Conservation (phyloP, 1,140 invertebrate genomes). For the Drosophila sechellia region DNA sequence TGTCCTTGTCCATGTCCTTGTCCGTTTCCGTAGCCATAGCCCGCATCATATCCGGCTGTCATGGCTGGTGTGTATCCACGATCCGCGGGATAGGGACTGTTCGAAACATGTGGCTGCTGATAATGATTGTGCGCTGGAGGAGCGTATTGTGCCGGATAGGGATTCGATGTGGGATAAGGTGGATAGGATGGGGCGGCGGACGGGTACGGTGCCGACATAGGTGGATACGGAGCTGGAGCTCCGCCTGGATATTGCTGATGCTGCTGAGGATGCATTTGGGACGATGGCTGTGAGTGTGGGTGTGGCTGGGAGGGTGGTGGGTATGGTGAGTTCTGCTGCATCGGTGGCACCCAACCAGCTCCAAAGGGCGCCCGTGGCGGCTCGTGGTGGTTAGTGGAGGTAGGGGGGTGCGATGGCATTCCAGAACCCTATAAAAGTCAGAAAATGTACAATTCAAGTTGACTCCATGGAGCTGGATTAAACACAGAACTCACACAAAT, state of each 20-base stretch:
- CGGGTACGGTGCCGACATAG: constrained; percentile 46
- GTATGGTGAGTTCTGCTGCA: constrained; percentile 63
- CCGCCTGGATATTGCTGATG: constrained; percentile 16
- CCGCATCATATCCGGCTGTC: constrained; percentile 41
- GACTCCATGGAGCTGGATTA: neutral
- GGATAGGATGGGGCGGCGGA: constrained; percentile 37
- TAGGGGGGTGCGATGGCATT: constrained; percentile 59
- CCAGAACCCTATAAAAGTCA: constrained; percentile 81
- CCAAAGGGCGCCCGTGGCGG: constrained; percentile 71
- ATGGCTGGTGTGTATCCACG: constrained; percentile 59
- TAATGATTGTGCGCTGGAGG: constrained; percentile 23
- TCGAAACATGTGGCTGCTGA: constrained; percentile 36
- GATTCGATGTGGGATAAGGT: constrained; percentile 32
- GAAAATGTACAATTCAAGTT: constrained; percentile 28
- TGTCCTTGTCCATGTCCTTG: constrained; percentile 39
- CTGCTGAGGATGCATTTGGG: constrained; percentile 1
- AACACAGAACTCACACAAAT: neutral
- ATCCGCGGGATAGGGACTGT: constrained; percentile 49
- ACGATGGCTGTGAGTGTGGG: constrained; percentile 11
- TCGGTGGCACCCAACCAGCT: constrained; percentile 76
- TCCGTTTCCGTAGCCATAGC: constrained; percentile 31
- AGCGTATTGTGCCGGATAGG: constrained; percentile 10
- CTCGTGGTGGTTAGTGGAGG: constrained; percentile 45
- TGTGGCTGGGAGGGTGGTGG: constrained; percentile 37
- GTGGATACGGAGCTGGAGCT: constrained; percentile 41